phyloP scores from a whole-genome alignment of 2,797 vertebrate species.

The Discoglossus pictus region DNA sequence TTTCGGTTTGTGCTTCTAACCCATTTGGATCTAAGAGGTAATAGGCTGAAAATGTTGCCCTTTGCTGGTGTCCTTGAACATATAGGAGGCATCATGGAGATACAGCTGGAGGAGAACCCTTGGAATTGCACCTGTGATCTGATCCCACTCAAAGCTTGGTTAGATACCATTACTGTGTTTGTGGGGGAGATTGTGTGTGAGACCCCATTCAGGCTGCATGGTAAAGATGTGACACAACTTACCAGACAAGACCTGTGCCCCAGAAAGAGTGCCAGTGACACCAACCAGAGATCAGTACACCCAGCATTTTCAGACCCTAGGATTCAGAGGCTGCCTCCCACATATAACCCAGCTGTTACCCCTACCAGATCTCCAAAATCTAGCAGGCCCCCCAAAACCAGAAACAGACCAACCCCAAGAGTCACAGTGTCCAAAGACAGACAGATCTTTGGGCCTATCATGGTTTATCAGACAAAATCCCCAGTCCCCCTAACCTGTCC shows the following conservation, averaged over 20 bases:
- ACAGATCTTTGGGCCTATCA: slow-evolving; percentile 95
- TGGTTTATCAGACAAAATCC: slow-evolving; percentile 97
- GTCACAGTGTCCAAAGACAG: slow-evolving; percentile 86
- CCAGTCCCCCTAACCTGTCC: slow-evolving; percentile 90
- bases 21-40: slow-evolving; percentile 94
- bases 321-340: slow-evolving; percentile 77
- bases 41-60: slow-evolving; percentile 90
- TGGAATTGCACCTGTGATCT: slow-evolving; percentile 98
- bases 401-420: slow-evolving; percentile 88
- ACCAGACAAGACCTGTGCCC: slow-evolving; percentile 96
- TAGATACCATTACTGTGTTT: slow-evolving; percentile 95
- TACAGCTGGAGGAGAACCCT: slow-evolving; percentile 96
- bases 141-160: slow-evolving; percentile 92
- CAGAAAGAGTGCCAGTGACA: slow-evolving; percentile 80
- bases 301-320: slow-evolving; percentile 80
- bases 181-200: slow-evolving; percentile 96
- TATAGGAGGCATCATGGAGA: slow-evolving; percentile 97
- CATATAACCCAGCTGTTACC: slow-evolving; percentile 78
- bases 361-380: slow-evolving; percentile 88
- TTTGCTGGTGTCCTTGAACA: slow-evolving; percentile 95
- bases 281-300: slow-evolving; percentile 73
- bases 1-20: slow-evolving; percentile 97
- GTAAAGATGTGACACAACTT: slow-evolving; percentile 94
- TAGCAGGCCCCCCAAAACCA: slow-evolving; percentile 89
- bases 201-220: slow-evolving; percentile 92